These are phyloP conservation scores for Drosophila macrospina DNA, from an alignment of 2,888 invertebrate species.

Conservation along the genomic window DNA sequence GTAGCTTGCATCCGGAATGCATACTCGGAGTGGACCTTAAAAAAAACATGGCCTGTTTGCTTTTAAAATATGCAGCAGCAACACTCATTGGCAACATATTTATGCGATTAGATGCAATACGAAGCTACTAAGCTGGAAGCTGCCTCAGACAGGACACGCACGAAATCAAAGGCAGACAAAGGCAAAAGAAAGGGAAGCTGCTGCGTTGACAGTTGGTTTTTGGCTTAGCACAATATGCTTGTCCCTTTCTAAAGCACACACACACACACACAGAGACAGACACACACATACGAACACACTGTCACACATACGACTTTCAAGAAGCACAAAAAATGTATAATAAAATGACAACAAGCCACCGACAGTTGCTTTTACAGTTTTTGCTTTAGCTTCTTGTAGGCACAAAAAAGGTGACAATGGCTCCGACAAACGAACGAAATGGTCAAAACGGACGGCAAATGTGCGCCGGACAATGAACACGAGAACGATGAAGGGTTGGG, in stretches of 20 bases:
- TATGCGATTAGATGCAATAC: slow-evolving; percentile 80
- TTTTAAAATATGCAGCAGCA: slow-evolving; percentile 73
- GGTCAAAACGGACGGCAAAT: slow-evolving; percentile 63
- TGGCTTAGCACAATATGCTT: slow-evolving; percentile 54
- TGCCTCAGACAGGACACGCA: slow-evolving; percentile 58
- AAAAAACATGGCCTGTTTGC: slow-evolving; percentile 56
- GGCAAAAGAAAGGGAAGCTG: slow-evolving; percentile 56
- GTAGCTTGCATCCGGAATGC: slow-evolving; percentile 7
- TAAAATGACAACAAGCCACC: slow-evolving; percentile 76
- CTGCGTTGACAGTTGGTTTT: slow-evolving; percentile 71
- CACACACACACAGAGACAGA: slow-evolving; percentile 7
- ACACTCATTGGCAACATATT: slow-evolving; percentile 78
- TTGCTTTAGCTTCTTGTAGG: slow-evolving; percentile 40
- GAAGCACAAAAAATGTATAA: slow-evolving; percentile 52
- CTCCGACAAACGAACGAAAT: slow-evolving; percentile 57
- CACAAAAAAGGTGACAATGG: slow-evolving; percentile 77
- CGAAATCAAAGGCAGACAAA: slow-evolving; percentile 49
- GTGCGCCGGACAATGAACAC: slow-evolving; percentile 56
- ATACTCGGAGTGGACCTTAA: slow-evolving; percentile 8
- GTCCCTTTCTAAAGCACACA: slow-evolving; percentile 16
- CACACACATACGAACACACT: slow-evolving; percentile 15
- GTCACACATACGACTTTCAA: slow-evolving; percentile 8
- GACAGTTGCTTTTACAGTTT: slow-evolving; percentile 72
- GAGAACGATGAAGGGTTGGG: slow-evolving; percentile 21
- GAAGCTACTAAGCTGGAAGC: slow-evolving; percentile 58